Evolutionary conservation across 2,797 vertebrate species (phyloP), one percentile per base, ranked within the genome.

Genomic region (Prunella strophiata): DNA sequence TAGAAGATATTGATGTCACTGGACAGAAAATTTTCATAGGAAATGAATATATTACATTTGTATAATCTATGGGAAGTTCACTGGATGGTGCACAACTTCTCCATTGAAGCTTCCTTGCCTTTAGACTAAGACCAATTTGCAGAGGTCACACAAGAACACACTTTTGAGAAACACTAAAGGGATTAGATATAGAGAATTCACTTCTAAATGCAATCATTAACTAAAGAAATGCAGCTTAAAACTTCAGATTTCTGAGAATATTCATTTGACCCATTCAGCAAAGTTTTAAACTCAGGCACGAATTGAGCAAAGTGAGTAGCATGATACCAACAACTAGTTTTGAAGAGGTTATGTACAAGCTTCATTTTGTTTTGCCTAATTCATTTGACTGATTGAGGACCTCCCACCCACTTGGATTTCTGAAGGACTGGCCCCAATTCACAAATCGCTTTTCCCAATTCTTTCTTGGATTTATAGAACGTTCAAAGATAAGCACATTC

Each of bases 391-490:
- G 21, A 81, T 32, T 36, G n/a, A 75, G 54, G 32, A 32, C 18
- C 42, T 71, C 45, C 13, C 40, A 70, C 17, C 34, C 40, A 54
- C 26, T 38, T 23, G 61, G 17, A 79, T 61, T 59, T 75, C 76
- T 73, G 36, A 83, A 78, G 86, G 55, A 52, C 25, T 79, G 57
- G 81, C 63, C 50, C 43, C 65, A 91, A 91, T 82, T 70, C 93
- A 95, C 85, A 92, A 91, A 91, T 48, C 52, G 9, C 62, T 87
- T 78, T 74, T 91, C 76, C 40, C 34, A 21, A 89, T 93, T 94
- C 76, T 82, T 94, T 84, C 91, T n/a, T 67, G 38, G 57, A 61
- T 92, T 95, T 94, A 79, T 62, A 94, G 92, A 97, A 78, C 48
- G 54, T 43, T 80, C 59, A 91, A 93, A 68, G 72, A 91, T 62